Percentiles rank a stretch among this genome's conserved stretches.
Evolutionary conservation across 2,113 vertebrate genomes (phyloP).

Genomic region (Oreochromis spilurus): DNA sequence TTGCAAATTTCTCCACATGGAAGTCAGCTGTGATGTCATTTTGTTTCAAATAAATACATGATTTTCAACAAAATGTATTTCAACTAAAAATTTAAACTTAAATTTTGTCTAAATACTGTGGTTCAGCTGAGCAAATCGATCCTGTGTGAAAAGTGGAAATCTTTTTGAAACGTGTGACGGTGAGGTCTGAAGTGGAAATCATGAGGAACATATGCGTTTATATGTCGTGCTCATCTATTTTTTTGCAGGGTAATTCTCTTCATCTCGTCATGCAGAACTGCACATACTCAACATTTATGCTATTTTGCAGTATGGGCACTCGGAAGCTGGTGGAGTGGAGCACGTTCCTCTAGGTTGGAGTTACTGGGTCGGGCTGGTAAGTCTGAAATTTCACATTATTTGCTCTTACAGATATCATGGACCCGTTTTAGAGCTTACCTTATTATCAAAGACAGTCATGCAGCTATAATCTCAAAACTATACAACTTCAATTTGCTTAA

Average conservation of each 20-base stretch:
- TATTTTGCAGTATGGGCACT: slow-evolving; percentile 83
- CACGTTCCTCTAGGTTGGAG: slow-evolving; percentile 91
- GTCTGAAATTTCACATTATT: slow-evolving; percentile 16
- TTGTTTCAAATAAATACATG: background rate
- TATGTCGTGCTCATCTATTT: background rate
- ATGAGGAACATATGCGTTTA: too few relatives aligned
- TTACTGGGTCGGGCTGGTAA: slow-evolving; percentile 93
- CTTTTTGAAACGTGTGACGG: background rate
- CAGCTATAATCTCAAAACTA: background rate
- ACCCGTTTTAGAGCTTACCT: background rate
- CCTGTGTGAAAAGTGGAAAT: background rate
- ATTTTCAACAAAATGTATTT: background rate
- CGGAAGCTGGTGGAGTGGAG: slow-evolving; percentile 84
- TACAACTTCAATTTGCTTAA: background rate
- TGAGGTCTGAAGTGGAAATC: background rate
- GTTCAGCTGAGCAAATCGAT: background rate
- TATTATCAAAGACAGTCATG: background rate
- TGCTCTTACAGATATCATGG: background rate
- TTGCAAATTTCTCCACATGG: background rate
- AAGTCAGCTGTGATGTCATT: background rate
- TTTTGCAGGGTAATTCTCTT: background rate
- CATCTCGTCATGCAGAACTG: background rate
- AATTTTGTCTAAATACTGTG: background rate
- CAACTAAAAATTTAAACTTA: background rate
- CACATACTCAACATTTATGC: background rate